Percentiles rank a stretch among this genome's conserved stretches.
These are phyloP conservation scores for Acrobasis consociella DNA, from an alignment of 2,888 invertebrate genomes.

Conservation along the genomic window DNA sequence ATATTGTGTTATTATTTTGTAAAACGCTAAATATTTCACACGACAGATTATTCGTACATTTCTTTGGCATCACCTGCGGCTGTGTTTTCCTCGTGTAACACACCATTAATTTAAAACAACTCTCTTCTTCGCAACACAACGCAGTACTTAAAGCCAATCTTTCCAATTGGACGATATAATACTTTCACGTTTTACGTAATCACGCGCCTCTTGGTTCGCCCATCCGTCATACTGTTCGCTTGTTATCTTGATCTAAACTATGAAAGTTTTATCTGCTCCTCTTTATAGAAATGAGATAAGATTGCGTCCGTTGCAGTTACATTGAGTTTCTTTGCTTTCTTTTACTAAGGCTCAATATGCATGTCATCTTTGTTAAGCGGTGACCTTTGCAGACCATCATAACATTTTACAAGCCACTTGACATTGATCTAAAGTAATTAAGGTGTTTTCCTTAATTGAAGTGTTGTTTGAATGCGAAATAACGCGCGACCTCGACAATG, in stretches of 20 bases:
- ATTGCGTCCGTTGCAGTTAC: conserved; percentile 31
- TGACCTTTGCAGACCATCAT: conserved; percentile 24
- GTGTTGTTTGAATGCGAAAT: conserved; percentile 45
- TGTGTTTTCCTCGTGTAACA: conserved; percentile 38
- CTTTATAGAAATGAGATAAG: conserved; percentile 57
- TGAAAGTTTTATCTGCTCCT: conserved; percentile 63
- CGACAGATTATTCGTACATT: conserved; percentile 11
- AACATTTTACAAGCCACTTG: conserved; percentile 32
- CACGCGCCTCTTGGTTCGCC: conserved; percentile 62
- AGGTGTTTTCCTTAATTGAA: conserved; percentile 55
- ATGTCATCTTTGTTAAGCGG: conserved; percentile 5
- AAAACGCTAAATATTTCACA: conserved; percentile 14
- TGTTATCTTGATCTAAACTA: conserved; percentile 68
- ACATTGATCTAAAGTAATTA: conserved; percentile 36
- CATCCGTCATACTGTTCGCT: conserved; percentile 64
- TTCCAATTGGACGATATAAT: conserved; percentile 65
- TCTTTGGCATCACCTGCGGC: conserved; percentile 17
- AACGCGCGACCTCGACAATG: conserved; percentile 28
- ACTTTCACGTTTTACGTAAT: conserved; percentile 74
- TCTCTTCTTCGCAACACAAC: conserved; percentile 6
- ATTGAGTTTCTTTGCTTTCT: conserved; percentile 15
- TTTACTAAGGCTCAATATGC: conserved; percentile 17
- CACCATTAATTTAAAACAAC: conserved; percentile 43
- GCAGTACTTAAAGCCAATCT: conserved; percentile 52
- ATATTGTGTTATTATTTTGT: conserved; percentile 10